Conservation (phyloP, 2,888 invertebrate genomes). For the Andrena camellia region DNA sequence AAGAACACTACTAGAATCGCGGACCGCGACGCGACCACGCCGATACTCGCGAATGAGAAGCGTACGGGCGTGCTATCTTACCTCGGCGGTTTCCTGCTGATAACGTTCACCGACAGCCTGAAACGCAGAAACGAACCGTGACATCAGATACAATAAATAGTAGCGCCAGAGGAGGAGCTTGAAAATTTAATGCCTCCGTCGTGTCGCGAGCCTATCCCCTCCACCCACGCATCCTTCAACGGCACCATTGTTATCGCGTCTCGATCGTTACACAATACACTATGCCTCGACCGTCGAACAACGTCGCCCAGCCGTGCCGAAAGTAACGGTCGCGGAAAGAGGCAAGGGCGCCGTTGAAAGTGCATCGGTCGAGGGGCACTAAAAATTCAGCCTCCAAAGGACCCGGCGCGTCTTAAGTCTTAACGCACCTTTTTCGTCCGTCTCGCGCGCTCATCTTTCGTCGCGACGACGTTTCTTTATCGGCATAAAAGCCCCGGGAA, state of each 20-base stretch:
- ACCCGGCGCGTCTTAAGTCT: neutral
- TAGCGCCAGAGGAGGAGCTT: neutral
- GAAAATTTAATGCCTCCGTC: constrained; percentile 23
- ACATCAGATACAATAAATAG: constrained; percentile 59
- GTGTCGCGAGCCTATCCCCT: neutral
- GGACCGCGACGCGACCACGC: constrained; percentile 16
- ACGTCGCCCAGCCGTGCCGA: too few species aligned
- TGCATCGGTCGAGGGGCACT: neutral
- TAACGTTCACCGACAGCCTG: constrained; percentile 75
- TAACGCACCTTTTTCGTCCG: neutral
- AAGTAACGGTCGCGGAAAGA: too few species aligned
- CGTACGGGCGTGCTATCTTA: constrained; percentile 75
- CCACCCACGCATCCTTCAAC: neutral
- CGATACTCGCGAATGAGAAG: constrained; percentile 48
- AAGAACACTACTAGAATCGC: constrained; percentile 50
- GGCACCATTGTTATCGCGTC: neutral
- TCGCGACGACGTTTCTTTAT: constrained; percentile 24
- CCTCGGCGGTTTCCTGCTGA: constrained; percentile 81
- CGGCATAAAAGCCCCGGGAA: constrained; percentile 37
- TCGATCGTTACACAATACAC: neutral
- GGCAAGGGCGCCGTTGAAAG: neutral
- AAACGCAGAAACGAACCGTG: constrained; percentile 71
- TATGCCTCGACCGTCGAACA: too few species aligned
- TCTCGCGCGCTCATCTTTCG: neutral
- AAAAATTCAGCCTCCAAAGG: constrained; percentile 3